Conservation (phyloP, 1,140 invertebrate genomes). For the Tenebrio molitor region DNA sequence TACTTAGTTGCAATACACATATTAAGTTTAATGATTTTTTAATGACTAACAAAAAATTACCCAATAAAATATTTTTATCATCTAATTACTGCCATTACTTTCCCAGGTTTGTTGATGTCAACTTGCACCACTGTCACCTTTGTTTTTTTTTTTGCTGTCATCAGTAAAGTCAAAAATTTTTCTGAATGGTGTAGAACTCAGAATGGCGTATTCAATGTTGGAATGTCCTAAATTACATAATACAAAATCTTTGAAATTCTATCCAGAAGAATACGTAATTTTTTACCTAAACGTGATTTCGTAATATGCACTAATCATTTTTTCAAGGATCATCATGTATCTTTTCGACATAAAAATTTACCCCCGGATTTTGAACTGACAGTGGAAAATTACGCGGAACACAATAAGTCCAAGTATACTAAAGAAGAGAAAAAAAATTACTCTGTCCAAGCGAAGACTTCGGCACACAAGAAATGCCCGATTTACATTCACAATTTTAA, state of each 20-base stretch:
- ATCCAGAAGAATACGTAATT: conserved; percentile 38
- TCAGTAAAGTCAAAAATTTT: conserved; percentile 13
- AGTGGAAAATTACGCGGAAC: neutral
- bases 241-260: conserved; percentile 39
- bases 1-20: conserved; percentile 60
- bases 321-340: conserved; percentile 25
- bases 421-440: neutral
- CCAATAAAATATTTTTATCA: conserved; percentile 62
- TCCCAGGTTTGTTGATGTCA: neutral
- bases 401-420: neutral
- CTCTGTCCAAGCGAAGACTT: neutral
- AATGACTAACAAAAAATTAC: conserved; percentile 58
- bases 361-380: conserved; percentile 24
- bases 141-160: conserved; percentile 25
- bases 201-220: conserved; percentile 22
- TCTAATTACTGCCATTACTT: conserved; percentile 19
- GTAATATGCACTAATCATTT: neutral
- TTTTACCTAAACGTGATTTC: neutral
- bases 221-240: conserved; percentile 36
- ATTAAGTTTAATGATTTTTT: conserved; percentile 60
- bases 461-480: conserved; percentile 48
- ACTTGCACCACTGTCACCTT: neutral
- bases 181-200: neutral
- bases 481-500: conserved; percentile 53
- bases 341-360: conserved; percentile 35